A percentile compares a stretch with the other conserved stretches of the same genome.
Evolutionary conservation across 2,113 vertebrate genomes (phyloP).

Genomic region (Fregetta grallaria): DNA sequence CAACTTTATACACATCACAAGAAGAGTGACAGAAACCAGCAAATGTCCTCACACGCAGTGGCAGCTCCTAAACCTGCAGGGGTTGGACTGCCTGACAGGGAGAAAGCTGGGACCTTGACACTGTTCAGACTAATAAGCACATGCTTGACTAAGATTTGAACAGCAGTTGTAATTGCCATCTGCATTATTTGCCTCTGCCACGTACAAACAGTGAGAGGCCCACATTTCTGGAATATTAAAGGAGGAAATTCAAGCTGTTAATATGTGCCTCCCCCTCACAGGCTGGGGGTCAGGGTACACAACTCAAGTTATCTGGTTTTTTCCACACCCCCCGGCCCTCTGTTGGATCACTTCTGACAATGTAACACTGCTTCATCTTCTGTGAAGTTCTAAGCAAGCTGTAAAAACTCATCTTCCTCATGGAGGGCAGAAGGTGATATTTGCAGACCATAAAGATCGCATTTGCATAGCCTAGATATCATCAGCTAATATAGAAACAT

Average conservation of each 20-base stretch:
- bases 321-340: fast-evolving
- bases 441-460: background rate
- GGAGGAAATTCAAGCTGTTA: background rate
- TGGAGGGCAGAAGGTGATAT: background rate
- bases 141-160: background rate
- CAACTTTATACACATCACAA: background rate
- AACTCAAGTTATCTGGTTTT: background rate
- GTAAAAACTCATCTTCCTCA: background rate
- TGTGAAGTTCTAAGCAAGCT: background rate
- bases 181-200: background rate
- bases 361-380: fast-evolving
- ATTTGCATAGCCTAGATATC: background rate
- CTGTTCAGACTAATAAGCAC: background rate
- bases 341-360: background rate
- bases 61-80: background rate
- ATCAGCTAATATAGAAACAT: background rate
- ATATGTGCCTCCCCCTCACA: background rate
- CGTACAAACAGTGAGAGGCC: background rate
- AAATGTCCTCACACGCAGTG: background rate
- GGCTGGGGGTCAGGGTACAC: background rate
- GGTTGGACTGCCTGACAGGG: background rate
- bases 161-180: background rate
- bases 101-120: background rate
- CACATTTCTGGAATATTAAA: background rate
- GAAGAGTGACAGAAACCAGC: background rate